Evolutionary conservation across 1,140 invertebrate species (phyloP), one percentile per base, ranked within the genome.

Genomic region (Euglossa dilemma): DNA sequence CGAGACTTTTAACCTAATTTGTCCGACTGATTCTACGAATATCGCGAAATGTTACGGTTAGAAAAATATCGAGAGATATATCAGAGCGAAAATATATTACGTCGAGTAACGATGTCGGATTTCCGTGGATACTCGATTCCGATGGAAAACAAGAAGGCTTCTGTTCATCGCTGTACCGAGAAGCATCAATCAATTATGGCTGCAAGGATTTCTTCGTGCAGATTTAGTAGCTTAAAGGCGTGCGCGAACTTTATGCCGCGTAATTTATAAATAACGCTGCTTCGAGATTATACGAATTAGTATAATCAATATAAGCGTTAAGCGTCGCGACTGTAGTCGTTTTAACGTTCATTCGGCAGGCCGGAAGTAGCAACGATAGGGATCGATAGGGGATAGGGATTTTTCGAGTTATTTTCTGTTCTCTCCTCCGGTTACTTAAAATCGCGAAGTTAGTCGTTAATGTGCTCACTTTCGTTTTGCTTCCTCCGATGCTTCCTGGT

Each of bases 401-500:
- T 18, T 36, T 63, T 3, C 6, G 5, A 12, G 18, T 18, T 56
- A 4, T 16, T 63, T 63, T 9, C 2, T 2, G 61, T 63, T 20
- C n/a, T 28, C 6, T 16, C 7, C 18, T 56, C 7, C 7, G 20
- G 1, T 43, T 28, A 2, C 25, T 63, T 9, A 11, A 36, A 36
- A 63, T 25, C 25, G 28, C 18, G 18, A 3, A 2, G 9, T 18
- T 36, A 12, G 23, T 73, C 8, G 54, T 72, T 72, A 1, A 23
- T 47, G 23, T 23, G 56, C 94, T 94, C 92, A 98, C 97, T 96
- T 98, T 98, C n/a, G 97, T 98, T 93, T 98, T 98, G 88, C 97
- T 97, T 59, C 97, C 97, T 28, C 97, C 97, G 86, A 98, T 98
- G 43, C 97, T 98, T 36, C 98, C 98, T 2, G 98, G 98, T 90